Base-by-base conservation (phyloP, 35 echinoderm and acorn worm genomes). In the Ophiothrix spiculata region DNA sequence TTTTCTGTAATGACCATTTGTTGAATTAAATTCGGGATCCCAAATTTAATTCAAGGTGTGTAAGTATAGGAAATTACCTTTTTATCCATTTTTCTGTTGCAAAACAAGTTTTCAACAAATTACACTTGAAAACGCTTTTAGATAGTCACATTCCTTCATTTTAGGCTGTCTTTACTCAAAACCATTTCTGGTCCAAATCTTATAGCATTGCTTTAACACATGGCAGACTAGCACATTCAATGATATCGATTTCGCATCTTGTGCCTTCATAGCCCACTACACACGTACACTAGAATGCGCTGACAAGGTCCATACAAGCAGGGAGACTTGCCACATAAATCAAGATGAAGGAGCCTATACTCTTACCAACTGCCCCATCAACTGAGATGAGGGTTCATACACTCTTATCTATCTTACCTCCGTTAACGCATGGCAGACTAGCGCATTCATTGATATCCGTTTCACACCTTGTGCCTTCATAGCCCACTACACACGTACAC, bases 291-390 rank as follows among this genome's bases (percentile, higher is more conserved):
- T 88, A 45, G 84, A 37, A 8, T 31, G 41, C 32, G 88, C 91
- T 32, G 79, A 74, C 63, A 85, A 93, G 25, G 74, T 80, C 64
- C 86, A 45, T 89, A 60, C 56, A 88, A 80, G 77, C 91, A 93
- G 15, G 86, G 86, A 35, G 79, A 85, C 29, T 77, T 89, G 4
- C 32, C 0, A 37, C 91, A 93, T n/a, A 89, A 81, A 74, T 84
- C 21, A 25, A 88, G 63, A 13, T 49, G 1, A 33, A 84, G n/a
- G n/a, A n/a, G n/a, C n/a, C 40, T 45, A 33, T 56, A 35, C 39
- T 37, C n/a, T n/a, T 35, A 1, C 6, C n/a, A n/a, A n/a, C 29
- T 28, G 77, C 87, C 74, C 31, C 32, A 39, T 81, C 88, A 38
- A 85, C 91, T 33, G 80, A 25, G 0, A 89, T 39, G 38, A 85